Base-by-base conservation (phyloP, 2,113 vertebrate species). In the Planiliza haematocheilus region DNA sequence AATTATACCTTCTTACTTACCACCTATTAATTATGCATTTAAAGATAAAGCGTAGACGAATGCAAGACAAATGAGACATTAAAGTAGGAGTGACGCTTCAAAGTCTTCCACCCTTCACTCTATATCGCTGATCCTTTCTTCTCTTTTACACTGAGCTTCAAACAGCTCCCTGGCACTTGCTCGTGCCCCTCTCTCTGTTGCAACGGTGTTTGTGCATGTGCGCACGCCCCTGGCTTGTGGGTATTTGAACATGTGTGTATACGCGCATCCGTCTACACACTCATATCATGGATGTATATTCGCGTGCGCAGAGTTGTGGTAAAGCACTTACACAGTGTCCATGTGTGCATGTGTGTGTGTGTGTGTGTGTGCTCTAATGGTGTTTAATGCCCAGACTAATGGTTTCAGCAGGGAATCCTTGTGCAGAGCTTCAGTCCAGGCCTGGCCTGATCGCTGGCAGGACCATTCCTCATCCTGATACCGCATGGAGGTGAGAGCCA, bases 301-400 rank as follows among this genome's bases (percentile, higher is more conserved):
- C 73, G 57, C 14, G 13, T 41, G 18, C 1, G 9, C 51, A 57
- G 14, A 57, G 50, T 14, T 70, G 45, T 50, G 17, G 10, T 57
- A 43, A 55, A 46, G 49, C 39, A 51, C 45, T 64, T 37, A 70
- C n/a, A 49, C 37, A 4, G 36, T 39, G 57, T 43, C 58, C 56
- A 52, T 75, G 71, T 50, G 60, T 76, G 79, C 63, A 72, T 49
- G 36, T 70, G 72, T 68, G 61, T 50, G 72, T 60, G 74, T 51
- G 64, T 55, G 50, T 12, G 48, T 63, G 66, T 43, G 58, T 36
- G 71, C 72, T 83, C 81, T 92, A 92, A 91, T 91, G 82, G 89
- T 88, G 86, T 90, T 91, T 91, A 92, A 90, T 91, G 85, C 87
- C 83, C 82, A 88, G 83, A 88, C 90, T 93, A 90, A 91, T 91